These are phyloP conservation scores for Icerya purchasi DNA, from an alignment of 2,888 invertebrate species.

Conservation along the genomic window DNA sequence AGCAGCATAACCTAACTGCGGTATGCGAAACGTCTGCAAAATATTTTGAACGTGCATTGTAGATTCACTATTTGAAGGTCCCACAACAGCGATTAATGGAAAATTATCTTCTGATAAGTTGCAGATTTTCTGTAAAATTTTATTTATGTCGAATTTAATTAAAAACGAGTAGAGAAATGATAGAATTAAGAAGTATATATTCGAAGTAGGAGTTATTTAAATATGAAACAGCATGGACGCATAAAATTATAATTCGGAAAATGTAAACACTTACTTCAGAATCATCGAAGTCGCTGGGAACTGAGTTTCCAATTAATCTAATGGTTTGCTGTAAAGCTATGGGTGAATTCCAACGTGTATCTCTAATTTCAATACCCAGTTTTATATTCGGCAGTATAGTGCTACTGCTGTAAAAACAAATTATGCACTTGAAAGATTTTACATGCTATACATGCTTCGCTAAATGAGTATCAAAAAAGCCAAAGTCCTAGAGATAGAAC, in stretches of 20 bases:
- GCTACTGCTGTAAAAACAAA: slow-evolving; percentile 29
- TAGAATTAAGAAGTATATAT: too few species aligned
- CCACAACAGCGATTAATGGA: slow-evolving; percentile 31
- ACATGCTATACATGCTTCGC: too few species aligned
- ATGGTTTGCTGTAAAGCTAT: slow-evolving; percentile 57
- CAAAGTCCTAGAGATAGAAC: too few species aligned
- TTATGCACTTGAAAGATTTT: too few species aligned
- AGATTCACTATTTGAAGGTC: slow-evolving; percentile 50
- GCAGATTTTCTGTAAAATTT: slow-evolving; percentile 1
- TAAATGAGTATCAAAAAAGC: too few species aligned
- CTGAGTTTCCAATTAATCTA: slow-evolving; percentile 43
- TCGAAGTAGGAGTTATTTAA: too few species aligned
- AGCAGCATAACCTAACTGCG: slow-evolving; percentile 54
- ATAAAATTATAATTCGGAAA: neutral
- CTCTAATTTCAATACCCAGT: slow-evolving; percentile 48
- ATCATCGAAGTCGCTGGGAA: neutral
- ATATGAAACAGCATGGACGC: neutral
- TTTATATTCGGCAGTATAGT: slow-evolving; percentile 34
- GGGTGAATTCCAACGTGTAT: slow-evolving; percentile 63
- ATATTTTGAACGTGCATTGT: slow-evolving; percentile 54
- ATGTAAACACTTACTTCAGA: neutral
- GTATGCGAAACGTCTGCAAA: slow-evolving; percentile 37
- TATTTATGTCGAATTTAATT: neutral
- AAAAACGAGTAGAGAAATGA: too few species aligned
- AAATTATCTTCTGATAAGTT: neutral